Evolutionary conservation across 1,140 invertebrate species (phyloP), one percentile per base, ranked within the genome.

Genomic region (Drosophila lacteicornis): DNA sequence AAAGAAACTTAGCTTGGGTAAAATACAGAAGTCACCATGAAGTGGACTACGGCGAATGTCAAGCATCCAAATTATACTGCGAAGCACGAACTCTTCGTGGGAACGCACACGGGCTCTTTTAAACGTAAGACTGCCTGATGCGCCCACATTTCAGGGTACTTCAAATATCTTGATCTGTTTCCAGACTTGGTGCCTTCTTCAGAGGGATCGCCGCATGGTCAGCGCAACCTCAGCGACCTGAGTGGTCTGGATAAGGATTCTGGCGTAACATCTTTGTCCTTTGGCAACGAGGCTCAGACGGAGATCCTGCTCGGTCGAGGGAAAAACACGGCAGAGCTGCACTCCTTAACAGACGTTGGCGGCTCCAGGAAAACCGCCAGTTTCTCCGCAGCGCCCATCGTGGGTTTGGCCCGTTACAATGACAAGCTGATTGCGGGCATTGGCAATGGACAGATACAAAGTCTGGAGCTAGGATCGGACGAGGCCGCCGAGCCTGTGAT

Each of bases 241-340:
- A 93, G 92, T 33, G 74, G 81, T 1, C 63, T 95, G 36, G 91
- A 93, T 55, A 94, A 94, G 76, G 93, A 94, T 36, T 94, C 94
- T 2, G 77, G 92, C 0, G 92, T 98, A 22, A 96, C 95, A 1
- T 93, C 94, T 2, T 93, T 98, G 91, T 94, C 94, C 11, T 98
- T 96, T 96, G 94, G 94, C 2, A 94, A 96, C 80, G 85, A 93
- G 0, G 93, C 95, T 13, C 94, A 96, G 80, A 94, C 94, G 43
- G 94, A 97, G 81, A 94, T 97, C 76, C 80, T 97, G 8, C 91
- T 97, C 7, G 97, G 93, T 2, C 69, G 92, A 1, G 81, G 63
- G 0, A 82, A 92, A 51, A 73, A 76, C 19, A 36, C 61, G 70
- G 92, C 78, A 0, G 80, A 92, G 51, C 22, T 92, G 8, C 83